Evolutionary conservation across 2,797 vertebrate genomes (phyloP).

Genomic region (Florisuga fusca): DNA sequence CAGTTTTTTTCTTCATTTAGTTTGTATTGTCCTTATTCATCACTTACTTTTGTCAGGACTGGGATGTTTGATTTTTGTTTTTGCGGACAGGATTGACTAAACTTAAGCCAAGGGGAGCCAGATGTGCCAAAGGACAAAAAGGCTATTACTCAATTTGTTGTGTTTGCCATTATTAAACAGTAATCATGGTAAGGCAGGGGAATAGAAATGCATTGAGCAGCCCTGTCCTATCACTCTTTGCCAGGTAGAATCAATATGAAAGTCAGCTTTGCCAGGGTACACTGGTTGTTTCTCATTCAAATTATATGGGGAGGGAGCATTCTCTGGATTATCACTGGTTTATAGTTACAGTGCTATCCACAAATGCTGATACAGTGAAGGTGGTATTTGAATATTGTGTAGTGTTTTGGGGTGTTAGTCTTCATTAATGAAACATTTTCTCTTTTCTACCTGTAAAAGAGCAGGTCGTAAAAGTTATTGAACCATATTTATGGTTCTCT

Average conservation of each 20-base stretch:
- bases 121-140: slow-evolving; percentile 31
- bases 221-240: background rate
- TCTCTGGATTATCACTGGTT: background rate
- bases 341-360: background rate
- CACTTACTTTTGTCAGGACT: slow-evolving; percentile 32
- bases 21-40: slow-evolving; percentile 58
- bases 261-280: background rate
- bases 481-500: background rate
- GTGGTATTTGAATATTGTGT: slow-evolving; percentile 1
- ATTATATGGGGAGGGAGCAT: background rate
- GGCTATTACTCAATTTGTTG: background rate
- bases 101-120: slow-evolving; percentile 13
- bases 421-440: background rate
- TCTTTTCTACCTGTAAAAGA: background rate
- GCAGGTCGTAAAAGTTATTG: background rate
- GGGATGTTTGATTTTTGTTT: slow-evolving; percentile 41
- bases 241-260: background rate
- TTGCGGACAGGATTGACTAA: slow-evolving; percentile 39
- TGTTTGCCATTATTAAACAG: slow-evolving; percentile 3
- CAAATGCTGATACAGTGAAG: background rate
- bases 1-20: background rate
- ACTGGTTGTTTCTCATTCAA: background rate
- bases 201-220: background rate
- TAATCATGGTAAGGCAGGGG: background rate
- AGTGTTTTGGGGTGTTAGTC: background rate